Conservation (phyloP, 2,797 vertebrate species). For the Chrosomus eos region DNA sequence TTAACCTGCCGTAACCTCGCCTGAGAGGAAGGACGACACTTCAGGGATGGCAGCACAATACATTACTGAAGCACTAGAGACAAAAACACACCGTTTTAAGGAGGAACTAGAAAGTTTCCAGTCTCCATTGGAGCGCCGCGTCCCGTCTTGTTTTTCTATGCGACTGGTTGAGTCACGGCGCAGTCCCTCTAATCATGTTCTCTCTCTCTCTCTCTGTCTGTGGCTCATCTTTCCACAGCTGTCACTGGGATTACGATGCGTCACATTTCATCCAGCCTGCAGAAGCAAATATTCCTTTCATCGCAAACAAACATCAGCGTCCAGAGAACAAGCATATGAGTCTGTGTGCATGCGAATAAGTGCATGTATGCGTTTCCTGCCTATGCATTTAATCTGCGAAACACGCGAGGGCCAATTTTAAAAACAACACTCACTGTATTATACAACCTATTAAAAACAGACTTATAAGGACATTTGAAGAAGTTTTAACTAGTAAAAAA, state of each 20-base stretch:
- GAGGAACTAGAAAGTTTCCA: constrained; percentile 24
- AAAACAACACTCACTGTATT: neutral
- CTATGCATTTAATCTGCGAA: neutral
- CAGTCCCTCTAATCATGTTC: constrained; percentile 34
- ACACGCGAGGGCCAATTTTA: neutral
- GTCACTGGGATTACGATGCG: constrained; percentile 66
- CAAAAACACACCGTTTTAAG: neutral
- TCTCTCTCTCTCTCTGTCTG: constrained; percentile 19
- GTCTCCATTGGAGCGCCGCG: neutral
- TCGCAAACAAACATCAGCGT: constrained; percentile 22
- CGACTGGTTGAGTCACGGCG: constrained; percentile 18
- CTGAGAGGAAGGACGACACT: constrained; percentile 55
- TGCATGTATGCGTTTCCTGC: neutral
- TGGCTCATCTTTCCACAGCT: constrained; percentile 78
- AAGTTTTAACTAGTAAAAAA: neutral
- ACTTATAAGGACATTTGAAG: neutral
- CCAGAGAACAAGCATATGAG: constrained; percentile 29
- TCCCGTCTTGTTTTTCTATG: constrained; percentile 28
- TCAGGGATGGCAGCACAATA: constrained; percentile 49
- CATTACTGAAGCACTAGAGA: constrained; percentile 27
- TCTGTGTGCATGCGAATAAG: neutral
- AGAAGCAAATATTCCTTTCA: constrained; percentile 46
- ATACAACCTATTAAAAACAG: neutral
- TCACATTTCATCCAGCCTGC: constrained; percentile 49
- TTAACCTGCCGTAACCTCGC: constrained; percentile 36